phyloP scores from a whole-genome alignment of 1,140 invertebrate genomes.

The Probaryconus sp. region DNA sequence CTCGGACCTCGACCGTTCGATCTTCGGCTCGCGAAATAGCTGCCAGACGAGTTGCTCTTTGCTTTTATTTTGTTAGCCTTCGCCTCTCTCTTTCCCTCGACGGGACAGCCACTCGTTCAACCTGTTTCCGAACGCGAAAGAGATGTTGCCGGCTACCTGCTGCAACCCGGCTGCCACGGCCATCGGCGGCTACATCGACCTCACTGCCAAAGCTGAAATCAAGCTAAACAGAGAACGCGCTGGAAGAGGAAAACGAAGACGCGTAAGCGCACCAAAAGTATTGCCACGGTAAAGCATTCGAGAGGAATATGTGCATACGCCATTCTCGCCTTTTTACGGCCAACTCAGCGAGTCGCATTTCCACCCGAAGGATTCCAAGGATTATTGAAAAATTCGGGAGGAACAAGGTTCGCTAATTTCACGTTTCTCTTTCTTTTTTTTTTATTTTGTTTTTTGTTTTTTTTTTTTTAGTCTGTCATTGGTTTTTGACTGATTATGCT shows the following conservation, averaged over 20 bases:
- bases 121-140: slow-evolving; percentile 58
- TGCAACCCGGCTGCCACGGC: slow-evolving; percentile 15
- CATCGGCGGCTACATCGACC: slow-evolving; percentile 22
- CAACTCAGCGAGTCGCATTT: background rate
- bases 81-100: slow-evolving; percentile 15
- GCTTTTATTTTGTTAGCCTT: slow-evolving; percentile 45
- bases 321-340: slow-evolving; percentile 19
- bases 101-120: slow-evolving; percentile 50
- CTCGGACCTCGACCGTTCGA: too few relatives aligned
- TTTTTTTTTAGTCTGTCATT: too few relatives aligned
- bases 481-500: too few relatives aligned
- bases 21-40: slow-evolving; percentile 41
- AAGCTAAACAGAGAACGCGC: background rate
- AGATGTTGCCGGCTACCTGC: slow-evolving; percentile 55
- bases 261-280: background rate
- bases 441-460: too few relatives aligned
- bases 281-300: slow-evolving; percentile 3
- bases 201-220: slow-evolving; percentile 4
- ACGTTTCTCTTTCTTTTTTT: slow-evolving; percentile 2
- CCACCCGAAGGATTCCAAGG: slow-evolving; percentile 15
- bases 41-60: slow-evolving; percentile 32
- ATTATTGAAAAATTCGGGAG: slow-evolving; percentile 5
- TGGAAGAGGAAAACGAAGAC: background rate
- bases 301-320: slow-evolving; percentile 22
- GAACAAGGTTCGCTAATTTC: slow-evolving; percentile 11